A percentile compares a stretch with the other conserved stretches of the same genome.
Conservation (phyloP, 2,113 vertebrate species). For the Channa maculata region DNA sequence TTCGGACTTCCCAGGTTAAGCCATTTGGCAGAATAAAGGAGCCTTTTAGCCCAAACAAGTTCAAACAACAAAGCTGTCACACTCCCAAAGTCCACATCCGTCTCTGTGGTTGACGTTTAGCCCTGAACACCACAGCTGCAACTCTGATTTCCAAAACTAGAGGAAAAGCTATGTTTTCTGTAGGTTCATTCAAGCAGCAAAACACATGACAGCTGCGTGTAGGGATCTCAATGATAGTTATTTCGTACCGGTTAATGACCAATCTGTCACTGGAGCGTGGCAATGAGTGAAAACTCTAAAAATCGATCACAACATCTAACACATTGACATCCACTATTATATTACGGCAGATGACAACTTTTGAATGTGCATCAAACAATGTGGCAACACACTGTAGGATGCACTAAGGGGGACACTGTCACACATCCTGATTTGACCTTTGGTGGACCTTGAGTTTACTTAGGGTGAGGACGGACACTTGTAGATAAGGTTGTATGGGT, state of each 20-base stretch:
- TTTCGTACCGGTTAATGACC: neutral
- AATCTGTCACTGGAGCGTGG: neutral
- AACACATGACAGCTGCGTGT: neutral
- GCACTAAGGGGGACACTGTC: neutral
- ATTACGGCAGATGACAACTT: neutral
- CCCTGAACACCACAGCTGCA: constrained; percentile 13
- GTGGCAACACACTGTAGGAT: neutral
- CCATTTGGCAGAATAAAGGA: too few species aligned
- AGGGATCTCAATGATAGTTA: neutral
- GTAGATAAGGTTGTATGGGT: neutral
- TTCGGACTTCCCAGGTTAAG: too few species aligned
- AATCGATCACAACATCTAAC: neutral
- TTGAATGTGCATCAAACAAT: constrained; percentile 2
- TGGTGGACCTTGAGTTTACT: constrained; percentile 58
- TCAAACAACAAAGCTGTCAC: too few species aligned
- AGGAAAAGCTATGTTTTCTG: neutral
- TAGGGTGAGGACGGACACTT: neutral
- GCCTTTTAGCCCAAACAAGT: too few species aligned
- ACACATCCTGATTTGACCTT: constrained; percentile 39
- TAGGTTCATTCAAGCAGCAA: constrained; percentile 29
- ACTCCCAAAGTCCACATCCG: neutral
- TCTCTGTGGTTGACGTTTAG: neutral
- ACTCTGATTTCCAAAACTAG: neutral
- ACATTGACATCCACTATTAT: neutral
- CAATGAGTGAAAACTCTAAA: neutral